These are phyloP conservation scores for Oeneis ivallda DNA, from an alignment of 2,888 invertebrate genomes.

Conservation along the genomic window DNA sequence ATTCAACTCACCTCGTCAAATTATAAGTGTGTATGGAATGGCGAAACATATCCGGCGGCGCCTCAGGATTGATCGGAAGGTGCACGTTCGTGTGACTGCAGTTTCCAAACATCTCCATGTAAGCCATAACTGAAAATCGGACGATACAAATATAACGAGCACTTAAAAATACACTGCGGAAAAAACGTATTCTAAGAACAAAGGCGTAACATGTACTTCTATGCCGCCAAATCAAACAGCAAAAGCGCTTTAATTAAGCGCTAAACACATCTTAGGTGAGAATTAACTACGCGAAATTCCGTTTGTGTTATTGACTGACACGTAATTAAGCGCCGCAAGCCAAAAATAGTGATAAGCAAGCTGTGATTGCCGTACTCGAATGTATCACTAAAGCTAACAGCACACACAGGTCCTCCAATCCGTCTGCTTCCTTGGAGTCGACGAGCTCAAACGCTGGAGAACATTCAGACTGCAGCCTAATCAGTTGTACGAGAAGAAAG, in stretches of 20 bases:
- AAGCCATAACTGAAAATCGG: slow-evolving; percentile 90
- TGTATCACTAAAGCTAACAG: slow-evolving; percentile 57
- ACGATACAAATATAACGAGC: slow-evolving; percentile 31
- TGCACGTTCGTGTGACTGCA: slow-evolving; percentile 84
- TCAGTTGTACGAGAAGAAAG: slow-evolving; percentile 11
- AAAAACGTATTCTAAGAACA: slow-evolving; percentile 33
- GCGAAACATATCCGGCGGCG: slow-evolving; percentile 88
- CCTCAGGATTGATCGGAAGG: slow-evolving; percentile 81
- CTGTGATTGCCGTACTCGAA: slow-evolving; percentile 37
- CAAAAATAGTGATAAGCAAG: slow-evolving; percentile 40
- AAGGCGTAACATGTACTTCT: slow-evolving; percentile 48
- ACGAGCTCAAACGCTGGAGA: slow-evolving; percentile 20
- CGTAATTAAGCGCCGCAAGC: slow-evolving; percentile 55
- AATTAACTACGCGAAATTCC: slow-evolving; percentile 61
- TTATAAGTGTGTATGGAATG: slow-evolving; percentile 93
- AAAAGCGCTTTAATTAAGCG: slow-evolving; percentile 66
- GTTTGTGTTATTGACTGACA: slow-evolving; percentile 58
- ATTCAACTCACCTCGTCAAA: slow-evolving; percentile 64
- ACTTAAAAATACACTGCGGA: slow-evolving; percentile 18
- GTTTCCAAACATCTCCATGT: slow-evolving; percentile 97
- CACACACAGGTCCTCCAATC: slow-evolving; percentile 57
- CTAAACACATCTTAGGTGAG: slow-evolving; percentile 63
- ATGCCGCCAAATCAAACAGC: slow-evolving; percentile 54
- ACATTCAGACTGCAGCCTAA: slow-evolving; percentile 19
- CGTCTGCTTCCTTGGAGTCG: slow-evolving; percentile 62